Evolutionary conservation across 37 sponge, comb jelly and placozoan species (phyloP), one percentile per base, ranked within the genome.

Genomic region (Dysidea cf. avara): DNA sequence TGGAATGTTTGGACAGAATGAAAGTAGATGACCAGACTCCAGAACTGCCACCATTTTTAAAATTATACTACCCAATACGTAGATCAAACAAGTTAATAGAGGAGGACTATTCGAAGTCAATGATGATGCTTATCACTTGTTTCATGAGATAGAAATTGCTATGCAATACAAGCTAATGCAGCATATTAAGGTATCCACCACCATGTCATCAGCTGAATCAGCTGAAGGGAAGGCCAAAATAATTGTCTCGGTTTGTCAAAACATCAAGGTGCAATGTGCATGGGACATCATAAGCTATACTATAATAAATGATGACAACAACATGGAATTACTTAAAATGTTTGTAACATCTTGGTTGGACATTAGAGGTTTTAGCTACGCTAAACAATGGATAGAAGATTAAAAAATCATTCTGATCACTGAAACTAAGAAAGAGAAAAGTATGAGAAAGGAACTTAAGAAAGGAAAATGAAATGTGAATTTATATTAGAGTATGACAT

Each of bases 51-150:
- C 34, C 60, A 39, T 74, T 62, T 40, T 62, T 66, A 53, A 6
- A n/a, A n/a, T n/a, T n/a, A n/a, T n/a, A n/a, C n/a, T n/a, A n/a
- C n/a, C n/a, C n/a, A n/a, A 28, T 65, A 28, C 52, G 5, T 76
- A 66, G 77, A 64, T 29, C 38, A 16, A 18, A 1, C 35, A n/a
- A 28, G 35, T 48, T 2, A 64, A 76, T 31, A 39, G 77, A 34
- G 77, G 77, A 28, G 66, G 66, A 11, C 77, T 76, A 24, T 76
- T 64, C 53, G 65, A 64, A 20, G 53, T 76, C 35, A 76, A 51
- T 33, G 55, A 76, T 52, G 53, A 7, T 11, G 12, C 55, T 9
- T 76, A 64, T 32, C 31, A 21, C 31, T 53, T 76, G 20, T 76
- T 76, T 29, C 49, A 28, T 25, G 55, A 51, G 7, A 64, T 76